Conservation (phyloP, 1,140 invertebrate genomes). For the Drosophila ohnishii region DNA sequence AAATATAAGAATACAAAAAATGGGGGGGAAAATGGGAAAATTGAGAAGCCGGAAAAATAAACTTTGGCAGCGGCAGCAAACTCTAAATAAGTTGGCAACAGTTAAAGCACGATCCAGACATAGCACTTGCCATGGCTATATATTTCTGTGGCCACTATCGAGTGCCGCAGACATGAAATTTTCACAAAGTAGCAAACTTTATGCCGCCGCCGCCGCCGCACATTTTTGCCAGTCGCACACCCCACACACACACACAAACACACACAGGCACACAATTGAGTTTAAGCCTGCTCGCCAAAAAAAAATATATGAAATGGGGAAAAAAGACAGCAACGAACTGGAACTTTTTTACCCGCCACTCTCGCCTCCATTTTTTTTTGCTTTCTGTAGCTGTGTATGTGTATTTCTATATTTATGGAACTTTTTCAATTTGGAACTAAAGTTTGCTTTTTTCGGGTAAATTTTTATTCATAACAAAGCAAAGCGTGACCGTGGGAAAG, state of each 20-base stretch:
- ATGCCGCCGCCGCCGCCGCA: conserved; percentile 65
- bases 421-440: conserved; percentile 81
- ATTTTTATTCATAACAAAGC: conserved; percentile 80
- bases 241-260: conserved; percentile 11
- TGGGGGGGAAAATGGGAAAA: conserved; percentile 1
- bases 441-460: conserved; percentile 68
- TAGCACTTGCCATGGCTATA: conserved; percentile 42
- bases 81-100: conserved; percentile 67
- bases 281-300: conserved; percentile 61
- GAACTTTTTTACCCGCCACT: conserved; percentile 63
- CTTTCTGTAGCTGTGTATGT: conserved; percentile 28
- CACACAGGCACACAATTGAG: conserved; percentile 47
- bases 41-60: conserved; percentile 5
- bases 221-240: conserved; percentile 46
- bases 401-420: conserved; percentile 81
- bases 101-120: conserved; percentile 60
- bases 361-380: conserved; percentile 9
- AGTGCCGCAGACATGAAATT: conserved; percentile 78
- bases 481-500: conserved; percentile 62
- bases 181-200: conserved; percentile 78
- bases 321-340: conserved; percentile 40
- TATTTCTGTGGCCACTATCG: conserved; percentile 76
- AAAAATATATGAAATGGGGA: conserved; percentile 22
- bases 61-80: conserved; percentile 47
- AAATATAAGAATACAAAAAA: conserved; percentile 20